Conservation (phyloP, 1,140 invertebrate species). For the Diabrotica virgifera region DNA sequence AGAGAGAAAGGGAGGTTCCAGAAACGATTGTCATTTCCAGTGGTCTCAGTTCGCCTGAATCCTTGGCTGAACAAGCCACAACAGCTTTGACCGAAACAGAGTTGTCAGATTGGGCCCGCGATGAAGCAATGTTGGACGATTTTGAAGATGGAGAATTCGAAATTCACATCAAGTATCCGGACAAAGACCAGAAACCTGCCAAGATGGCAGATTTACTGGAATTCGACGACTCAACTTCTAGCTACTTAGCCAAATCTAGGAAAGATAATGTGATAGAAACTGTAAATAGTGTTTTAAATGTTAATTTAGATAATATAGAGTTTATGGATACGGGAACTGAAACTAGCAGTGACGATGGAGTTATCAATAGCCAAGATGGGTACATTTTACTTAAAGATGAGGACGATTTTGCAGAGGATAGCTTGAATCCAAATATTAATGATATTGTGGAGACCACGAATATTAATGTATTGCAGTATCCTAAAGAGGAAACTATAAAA, state of each 20-base stretch:
- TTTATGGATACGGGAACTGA: constrained; percentile 74
- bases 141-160: constrained; percentile 64
- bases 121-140: constrained; percentile 72
- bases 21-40: constrained; percentile 38
- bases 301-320: constrained; percentile 60
- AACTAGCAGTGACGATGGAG: constrained; percentile 57
- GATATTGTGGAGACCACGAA: constrained; percentile 37
- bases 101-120: constrained; percentile 79
- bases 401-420: constrained; percentile 59
- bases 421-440: constrained; percentile 46
- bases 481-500: constrained; percentile 10
- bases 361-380: constrained; percentile 59
- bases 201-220: constrained; percentile 37
- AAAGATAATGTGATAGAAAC: constrained; percentile 26
- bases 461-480: constrained; percentile 17
- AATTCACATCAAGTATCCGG: constrained; percentile 53
- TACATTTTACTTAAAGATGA: constrained; percentile 68
- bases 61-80: constrained; percentile 61
- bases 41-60: constrained; percentile 54
- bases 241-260: constrained; percentile 42
- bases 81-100: constrained; percentile 78
- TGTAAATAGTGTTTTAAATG: constrained; percentile 43
- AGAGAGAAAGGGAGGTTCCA: constrained; percentile 24
- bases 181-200: constrained; percentile 32
- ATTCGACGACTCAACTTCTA: constrained; percentile 43